Conservation (phyloP, 92 coral and sea anemone genomes). For the Zoanthus sansibaricus region DNA sequence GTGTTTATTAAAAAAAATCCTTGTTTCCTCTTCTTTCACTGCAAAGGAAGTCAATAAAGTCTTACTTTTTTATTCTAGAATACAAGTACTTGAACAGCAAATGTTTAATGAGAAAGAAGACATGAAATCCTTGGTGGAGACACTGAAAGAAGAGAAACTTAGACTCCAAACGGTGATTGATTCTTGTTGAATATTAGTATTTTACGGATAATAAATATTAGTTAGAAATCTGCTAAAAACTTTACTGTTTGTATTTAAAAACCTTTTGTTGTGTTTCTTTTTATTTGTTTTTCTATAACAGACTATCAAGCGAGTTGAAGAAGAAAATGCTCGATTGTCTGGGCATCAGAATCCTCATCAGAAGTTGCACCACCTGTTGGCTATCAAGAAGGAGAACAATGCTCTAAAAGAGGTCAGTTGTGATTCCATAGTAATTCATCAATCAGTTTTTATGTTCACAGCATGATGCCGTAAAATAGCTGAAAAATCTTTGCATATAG, state of each 20-base stretch:
- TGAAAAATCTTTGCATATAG: too few relatives aligned
- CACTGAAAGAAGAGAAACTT: conserved; percentile 84
- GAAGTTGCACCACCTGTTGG: conserved; percentile 84
- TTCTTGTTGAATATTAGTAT: background rate
- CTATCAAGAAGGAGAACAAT: conserved; percentile 87
- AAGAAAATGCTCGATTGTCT: conserved; percentile 80
- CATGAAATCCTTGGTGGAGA: conserved; percentile 82
- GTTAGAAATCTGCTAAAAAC: background rate
- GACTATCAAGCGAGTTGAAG: conserved; percentile 74
- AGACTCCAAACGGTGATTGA: conserved; percentile 82
- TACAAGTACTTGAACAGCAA: conserved; percentile 76
- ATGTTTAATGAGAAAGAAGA: conserved; percentile 91
- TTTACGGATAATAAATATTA: background rate
- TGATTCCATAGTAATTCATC: background rate
- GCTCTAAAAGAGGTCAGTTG: conserved; percentile 70
- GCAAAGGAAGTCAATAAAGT: background rate
- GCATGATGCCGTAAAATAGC: too few relatives aligned
- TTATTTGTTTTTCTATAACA: conserved; percentile 8
- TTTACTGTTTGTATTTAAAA: too few relatives aligned
- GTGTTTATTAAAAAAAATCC: background rate
- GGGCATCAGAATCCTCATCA: conserved; percentile 97
- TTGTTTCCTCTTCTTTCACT: background rate
- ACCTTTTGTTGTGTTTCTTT: too few relatives aligned
- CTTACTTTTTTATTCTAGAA: conserved; percentile 49
- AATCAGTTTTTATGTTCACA: too few relatives aligned